A percentile compares a stretch with the other conserved stretches of the same genome.
phyloP scores from a whole-genome alignment of 2,113 vertebrate species.

The Malurus cyaneus region DNA sequence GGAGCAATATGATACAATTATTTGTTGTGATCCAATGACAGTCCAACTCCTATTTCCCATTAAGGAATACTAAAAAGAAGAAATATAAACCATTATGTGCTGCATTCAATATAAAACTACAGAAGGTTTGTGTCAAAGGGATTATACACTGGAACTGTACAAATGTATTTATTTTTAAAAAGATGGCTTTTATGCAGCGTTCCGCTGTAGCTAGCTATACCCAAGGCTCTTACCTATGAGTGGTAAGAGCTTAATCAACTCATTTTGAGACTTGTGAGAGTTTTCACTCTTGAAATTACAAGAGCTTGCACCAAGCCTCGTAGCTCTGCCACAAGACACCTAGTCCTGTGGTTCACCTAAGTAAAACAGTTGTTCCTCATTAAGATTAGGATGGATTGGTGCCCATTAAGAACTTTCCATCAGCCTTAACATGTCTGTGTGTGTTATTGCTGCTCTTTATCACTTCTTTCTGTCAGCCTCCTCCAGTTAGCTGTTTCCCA shows the following conservation, averaged over 20 bases:
- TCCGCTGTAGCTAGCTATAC: not conserved
- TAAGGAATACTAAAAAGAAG: not conserved
- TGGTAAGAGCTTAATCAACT: not conserved
- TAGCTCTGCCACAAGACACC: not conserved
- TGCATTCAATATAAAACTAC: not conserved
- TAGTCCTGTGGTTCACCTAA: not conserved
- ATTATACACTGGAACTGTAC: not conserved
- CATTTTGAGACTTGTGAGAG: not conserved
- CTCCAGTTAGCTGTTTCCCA: not conserved
- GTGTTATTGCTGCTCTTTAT: fast-evolving
- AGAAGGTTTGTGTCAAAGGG: not conserved
- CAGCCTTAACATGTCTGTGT: fast-evolving
- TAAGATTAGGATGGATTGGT: not conserved
- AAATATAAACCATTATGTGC: not conserved
- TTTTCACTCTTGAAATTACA: not conserved
- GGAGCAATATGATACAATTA: not conserved
- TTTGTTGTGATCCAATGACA: not conserved
- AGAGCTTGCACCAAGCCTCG: not conserved
- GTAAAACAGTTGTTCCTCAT: not conserved
- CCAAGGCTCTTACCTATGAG: not conserved
- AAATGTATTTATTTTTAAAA: not conserved
- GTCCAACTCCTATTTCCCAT: not conserved
- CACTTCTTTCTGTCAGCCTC: not conserved
- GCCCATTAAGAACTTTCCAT: not conserved
- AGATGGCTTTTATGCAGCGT: not conserved